Conservation (phyloP, 2,888 invertebrate genomes). For the Tetrapedia diversipes region DNA sequence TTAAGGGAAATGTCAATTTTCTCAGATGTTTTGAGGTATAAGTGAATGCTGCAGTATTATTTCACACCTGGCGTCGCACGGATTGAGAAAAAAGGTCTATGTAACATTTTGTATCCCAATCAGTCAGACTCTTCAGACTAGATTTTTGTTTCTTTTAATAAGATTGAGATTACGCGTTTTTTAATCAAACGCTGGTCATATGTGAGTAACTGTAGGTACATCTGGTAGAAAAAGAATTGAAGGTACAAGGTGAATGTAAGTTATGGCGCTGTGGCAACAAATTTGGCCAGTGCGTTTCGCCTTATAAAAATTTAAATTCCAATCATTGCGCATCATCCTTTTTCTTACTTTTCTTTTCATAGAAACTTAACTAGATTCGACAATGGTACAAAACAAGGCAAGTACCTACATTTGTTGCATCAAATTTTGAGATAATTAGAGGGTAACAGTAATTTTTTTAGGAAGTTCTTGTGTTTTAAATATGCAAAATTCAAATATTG, state of each 20-base stretch:
- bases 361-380: slow-evolving; percentile 39
- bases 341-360: slow-evolving; percentile 14
- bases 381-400: slow-evolving; percentile 36
- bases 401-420: slow-evolving; percentile 43
- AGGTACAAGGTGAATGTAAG: slow-evolving; percentile 68
- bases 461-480: slow-evolving; percentile 27
- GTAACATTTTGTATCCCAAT: slow-evolving; percentile 66
- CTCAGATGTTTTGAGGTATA: slow-evolving; percentile 52
- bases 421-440: slow-evolving; percentile 45
- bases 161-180: slow-evolving; percentile 66
- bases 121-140: slow-evolving; percentile 76
- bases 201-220: slow-evolving; percentile 71
- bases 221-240: slow-evolving; percentile 70
- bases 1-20: slow-evolving; percentile 57
- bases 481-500: slow-evolving; percentile 37
- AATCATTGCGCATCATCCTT: slow-evolving; percentile 18
- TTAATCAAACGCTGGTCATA: slow-evolving; percentile 71
- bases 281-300: slow-evolving; percentile 61
- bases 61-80: slow-evolving; percentile 55
- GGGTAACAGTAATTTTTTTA: slow-evolving; percentile 23
- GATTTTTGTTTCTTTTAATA: slow-evolving; percentile 65
- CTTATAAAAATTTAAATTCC: slow-evolving; percentile 32
- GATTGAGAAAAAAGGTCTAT: slow-evolving; percentile 57
- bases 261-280: slow-evolving; percentile 53
- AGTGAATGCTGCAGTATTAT: slow-evolving; percentile 57